Percentiles rank a stretch among this genome's conserved stretches.
These are phyloP conservation scores for Musca domestica DNA, from an alignment of 1,140 invertebrate genomes.

Conservation along the genomic window DNA sequence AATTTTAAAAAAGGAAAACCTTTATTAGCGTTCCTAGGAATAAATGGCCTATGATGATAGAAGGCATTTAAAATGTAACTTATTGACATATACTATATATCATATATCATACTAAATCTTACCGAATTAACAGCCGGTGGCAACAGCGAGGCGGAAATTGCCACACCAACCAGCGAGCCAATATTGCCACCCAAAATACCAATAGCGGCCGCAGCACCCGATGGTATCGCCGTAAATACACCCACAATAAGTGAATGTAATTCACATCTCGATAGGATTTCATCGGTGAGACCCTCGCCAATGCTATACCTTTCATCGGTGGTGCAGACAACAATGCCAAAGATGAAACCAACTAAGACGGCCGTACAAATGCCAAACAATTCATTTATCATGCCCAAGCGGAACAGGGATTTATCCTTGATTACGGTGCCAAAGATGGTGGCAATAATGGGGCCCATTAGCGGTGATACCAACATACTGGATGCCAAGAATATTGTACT, in stretches of 20 bases:
- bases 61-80: too few species aligned
- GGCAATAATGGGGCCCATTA: conserved; percentile 77
- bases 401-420: conserved; percentile 61
- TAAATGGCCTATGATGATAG: too few species aligned
- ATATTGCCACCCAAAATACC: conserved; percentile 70
- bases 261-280: conserved; percentile 68
- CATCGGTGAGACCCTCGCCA: conserved; percentile 64
- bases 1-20: too few species aligned
- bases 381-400: conserved; percentile 64
- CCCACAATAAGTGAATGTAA: conserved; percentile 66
- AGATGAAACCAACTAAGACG: conserved; percentile 66
- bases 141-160: conserved; percentile 75
- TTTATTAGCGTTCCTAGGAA: too few species aligned
- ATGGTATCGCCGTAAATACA: conserved; percentile 67
- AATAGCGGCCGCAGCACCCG: conserved; percentile 73
- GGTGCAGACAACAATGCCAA: conserved; percentile 62
- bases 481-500: conserved; percentile 71
- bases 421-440: conserved; percentile 71
- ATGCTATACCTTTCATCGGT: conserved; percentile 61
- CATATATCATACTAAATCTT: too few species aligned
- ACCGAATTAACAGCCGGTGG: conserved; percentile 77
- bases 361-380: conserved; percentile 64
- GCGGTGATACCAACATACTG: conserved; percentile 75
- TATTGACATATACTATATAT: too few species aligned
- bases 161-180: conserved; percentile 74